phyloP scores from a whole-genome alignment of 1,140 invertebrate species.

The Thaumatotibia leucotreta region DNA sequence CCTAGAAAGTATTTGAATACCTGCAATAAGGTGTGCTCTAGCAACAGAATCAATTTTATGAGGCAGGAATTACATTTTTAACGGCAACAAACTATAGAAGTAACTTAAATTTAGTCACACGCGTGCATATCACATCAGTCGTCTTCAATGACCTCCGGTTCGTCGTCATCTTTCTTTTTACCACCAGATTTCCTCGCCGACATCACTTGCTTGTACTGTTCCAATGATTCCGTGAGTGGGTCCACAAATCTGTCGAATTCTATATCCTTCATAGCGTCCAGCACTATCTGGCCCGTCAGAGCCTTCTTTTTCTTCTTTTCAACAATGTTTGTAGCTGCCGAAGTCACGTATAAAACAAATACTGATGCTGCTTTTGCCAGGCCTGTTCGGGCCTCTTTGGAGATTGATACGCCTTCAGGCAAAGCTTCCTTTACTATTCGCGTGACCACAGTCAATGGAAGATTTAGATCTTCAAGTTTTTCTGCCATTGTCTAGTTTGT shows the following conservation, averaged over 20 bases:
- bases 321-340: slow-evolving; percentile 85
- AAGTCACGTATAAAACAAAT: slow-evolving; percentile 91
- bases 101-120: neutral
- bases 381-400: slow-evolving; percentile 90
- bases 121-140: slow-evolving; percentile 36
- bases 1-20: no score
- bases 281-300: slow-evolving; percentile 89
- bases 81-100: neutral
- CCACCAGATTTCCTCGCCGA: slow-evolving; percentile 72
- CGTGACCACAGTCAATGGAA: slow-evolving; percentile 91
- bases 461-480: slow-evolving; percentile 85
- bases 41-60: neutral
- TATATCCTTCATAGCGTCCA: slow-evolving; percentile 91
- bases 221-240: slow-evolving; percentile 86
- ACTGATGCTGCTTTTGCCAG: slow-evolving; percentile 88
- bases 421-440: slow-evolving; percentile 94
- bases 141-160: slow-evolving; percentile 55
- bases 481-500: slow-evolving; percentile 50
- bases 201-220: slow-evolving; percentile 77
- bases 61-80: neutral
- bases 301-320: slow-evolving; percentile 91
- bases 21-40: no score
- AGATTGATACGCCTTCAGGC: slow-evolving; percentile 86
- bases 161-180: slow-evolving; percentile 72
- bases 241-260: slow-evolving; percentile 94